Conservation (phyloP, 2,888 invertebrate genomes). For the Amblyjoppa fuscipennis region DNA sequence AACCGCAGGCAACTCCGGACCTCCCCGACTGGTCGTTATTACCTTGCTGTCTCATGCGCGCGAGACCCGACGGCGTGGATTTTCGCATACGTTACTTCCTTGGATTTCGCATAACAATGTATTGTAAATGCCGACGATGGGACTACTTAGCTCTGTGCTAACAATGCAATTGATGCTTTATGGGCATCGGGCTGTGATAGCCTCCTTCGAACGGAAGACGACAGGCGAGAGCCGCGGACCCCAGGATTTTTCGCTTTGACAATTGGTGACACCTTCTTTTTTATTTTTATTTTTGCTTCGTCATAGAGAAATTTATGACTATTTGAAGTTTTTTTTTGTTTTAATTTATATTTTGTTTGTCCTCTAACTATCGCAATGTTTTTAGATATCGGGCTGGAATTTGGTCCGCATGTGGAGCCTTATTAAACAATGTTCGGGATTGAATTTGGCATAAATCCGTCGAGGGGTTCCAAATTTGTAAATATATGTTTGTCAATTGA, state of each 20-base stretch:
- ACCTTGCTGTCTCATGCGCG: slow-evolving; percentile 11
- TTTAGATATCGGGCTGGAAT: too few species aligned
- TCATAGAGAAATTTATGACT: too few species aligned
- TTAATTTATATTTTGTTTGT: too few species aligned
- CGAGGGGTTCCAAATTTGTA: too few species aligned
- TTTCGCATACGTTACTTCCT: slow-evolving; percentile 46
- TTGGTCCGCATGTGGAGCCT: too few species aligned
- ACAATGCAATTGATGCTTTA: slow-evolving; percentile 40
- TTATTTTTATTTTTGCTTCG: background rate
- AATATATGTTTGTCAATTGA: too few species aligned
- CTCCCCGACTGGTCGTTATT: slow-evolving; percentile 34
- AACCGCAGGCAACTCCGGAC: slow-evolving; percentile 44
- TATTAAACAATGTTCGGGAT: too few species aligned
- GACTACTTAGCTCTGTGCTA: slow-evolving; percentile 25
- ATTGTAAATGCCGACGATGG: slow-evolving; percentile 42
- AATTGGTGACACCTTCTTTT: slow-evolving; percentile 14
- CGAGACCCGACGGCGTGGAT: slow-evolving; percentile 52
- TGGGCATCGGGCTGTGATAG: slow-evolving; percentile 21
- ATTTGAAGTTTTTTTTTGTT: too few species aligned
- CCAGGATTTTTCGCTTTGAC: slow-evolving; percentile 14
- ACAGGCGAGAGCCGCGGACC: slow-evolving; percentile 45
- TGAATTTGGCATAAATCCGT: too few species aligned
- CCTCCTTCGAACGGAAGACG: slow-evolving; percentile 52
- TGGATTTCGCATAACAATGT: slow-evolving; percentile 39
- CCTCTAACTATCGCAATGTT: too few species aligned